Percentiles rank a stretch among this genome's conserved stretches.
phyloP scores from a whole-genome alignment of 2,797 vertebrate genomes.

The Macroramphosus scolopax region DNA sequence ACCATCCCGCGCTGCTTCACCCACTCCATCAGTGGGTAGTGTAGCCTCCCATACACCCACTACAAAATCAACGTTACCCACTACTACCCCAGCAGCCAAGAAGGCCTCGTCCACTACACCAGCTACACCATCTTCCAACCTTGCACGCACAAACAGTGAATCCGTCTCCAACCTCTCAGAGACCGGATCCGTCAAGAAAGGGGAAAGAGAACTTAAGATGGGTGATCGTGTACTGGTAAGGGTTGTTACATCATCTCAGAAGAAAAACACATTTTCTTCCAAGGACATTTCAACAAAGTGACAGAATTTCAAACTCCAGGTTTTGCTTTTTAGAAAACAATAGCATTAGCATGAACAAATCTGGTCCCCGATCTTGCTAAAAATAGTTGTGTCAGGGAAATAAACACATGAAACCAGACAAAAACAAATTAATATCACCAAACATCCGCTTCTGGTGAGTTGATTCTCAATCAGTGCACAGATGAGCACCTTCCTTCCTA shows the following conservation, averaged over 20 bases:
- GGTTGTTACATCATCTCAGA: constrained; percentile 13
- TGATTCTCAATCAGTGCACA: no score
- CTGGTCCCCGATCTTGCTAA: no score
- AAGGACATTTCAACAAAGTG: constrained; percentile 9
- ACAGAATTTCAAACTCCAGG: no score
- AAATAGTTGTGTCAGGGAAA: no score
- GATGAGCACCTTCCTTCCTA: not conserved
- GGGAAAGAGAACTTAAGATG: constrained; percentile 93
- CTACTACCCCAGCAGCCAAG: constrained; percentile 71
- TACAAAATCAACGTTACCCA: constrained; percentile 65
- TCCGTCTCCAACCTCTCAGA: constrained; percentile 96
- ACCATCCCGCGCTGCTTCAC: constrained; percentile 82
- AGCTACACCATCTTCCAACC: constrained; percentile 75
- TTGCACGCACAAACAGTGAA: constrained; percentile 87
- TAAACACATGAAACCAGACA: no score
- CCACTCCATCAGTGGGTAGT: constrained; percentile 78
- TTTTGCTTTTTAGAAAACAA: no score
- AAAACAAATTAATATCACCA: no score
- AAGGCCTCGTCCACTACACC: constrained; percentile 63
- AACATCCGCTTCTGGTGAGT: no score
- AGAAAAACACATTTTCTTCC: not conserved
- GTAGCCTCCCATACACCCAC: constrained; percentile 78
- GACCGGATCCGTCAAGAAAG: constrained; percentile 92
- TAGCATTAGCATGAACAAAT: constrained; percentile 1
- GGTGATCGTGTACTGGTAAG: constrained; percentile 95